Percentiles rank a stretch among this genome's conserved stretches.
Evolutionary conservation across 2,797 vertebrate genomes (phyloP).

Genomic region (Myotis planiceps): DNA sequence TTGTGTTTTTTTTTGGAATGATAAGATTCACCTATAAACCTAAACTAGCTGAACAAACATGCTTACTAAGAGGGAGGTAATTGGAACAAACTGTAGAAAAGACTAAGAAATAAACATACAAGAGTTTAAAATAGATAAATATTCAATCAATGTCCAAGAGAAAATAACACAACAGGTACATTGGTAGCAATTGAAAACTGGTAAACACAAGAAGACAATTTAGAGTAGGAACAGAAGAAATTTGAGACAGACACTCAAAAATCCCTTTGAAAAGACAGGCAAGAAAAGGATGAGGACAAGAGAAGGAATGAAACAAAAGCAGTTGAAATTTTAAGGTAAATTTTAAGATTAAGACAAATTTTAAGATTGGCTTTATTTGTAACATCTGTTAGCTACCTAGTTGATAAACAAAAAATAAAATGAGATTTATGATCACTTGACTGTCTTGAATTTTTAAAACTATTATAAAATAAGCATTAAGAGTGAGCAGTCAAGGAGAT

Average conservation of each 20-base stretch:
- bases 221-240: not conserved
- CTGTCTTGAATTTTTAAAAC: not conserved
- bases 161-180: not conserved
- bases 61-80: not conserved
- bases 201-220: not conserved
- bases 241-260: not conserved
- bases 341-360: not conserved
- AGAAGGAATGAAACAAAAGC: not conserved
- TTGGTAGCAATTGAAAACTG: not conserved
- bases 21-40: not conserved
- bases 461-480: not conserved
- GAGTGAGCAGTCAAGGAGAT: not conserved
- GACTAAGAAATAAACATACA: not conserved
- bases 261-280: not conserved
- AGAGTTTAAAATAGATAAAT: not conserved
- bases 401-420: not conserved
- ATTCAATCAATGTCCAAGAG: not conserved
- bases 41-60: not conserved
- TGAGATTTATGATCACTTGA: not conserved
- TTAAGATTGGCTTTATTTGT: not conserved
- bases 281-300: not conserved
- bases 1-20: not conserved
- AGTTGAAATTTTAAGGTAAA: not conserved
- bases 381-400: not conserved
- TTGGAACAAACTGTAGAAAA: not conserved